These are phyloP conservation scores for Mythimna vitellina DNA, from an alignment of 2,888 invertebrate genomes.

Conservation along the genomic window DNA sequence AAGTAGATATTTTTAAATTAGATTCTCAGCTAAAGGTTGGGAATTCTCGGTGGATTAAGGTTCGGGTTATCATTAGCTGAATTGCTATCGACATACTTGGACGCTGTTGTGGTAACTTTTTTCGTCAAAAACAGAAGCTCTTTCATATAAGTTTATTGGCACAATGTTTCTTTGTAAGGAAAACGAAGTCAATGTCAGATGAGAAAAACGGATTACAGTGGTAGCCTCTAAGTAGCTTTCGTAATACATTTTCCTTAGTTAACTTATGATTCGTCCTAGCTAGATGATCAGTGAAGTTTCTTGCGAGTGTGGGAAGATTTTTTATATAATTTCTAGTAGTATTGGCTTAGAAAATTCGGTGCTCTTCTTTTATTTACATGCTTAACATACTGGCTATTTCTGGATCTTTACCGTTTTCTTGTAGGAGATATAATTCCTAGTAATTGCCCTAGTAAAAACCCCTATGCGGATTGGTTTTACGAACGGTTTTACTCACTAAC, in stretches of 20 bases:
- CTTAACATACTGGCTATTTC: neutral
- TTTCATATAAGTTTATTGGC: conserved; percentile 17
- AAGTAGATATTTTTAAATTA: conserved; percentile 57
- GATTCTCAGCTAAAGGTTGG: conserved; percentile 37
- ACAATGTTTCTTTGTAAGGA: conserved; percentile 16
- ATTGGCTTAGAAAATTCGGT: neutral
- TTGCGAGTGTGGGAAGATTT: neutral
- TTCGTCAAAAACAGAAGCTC: conserved; percentile 3
- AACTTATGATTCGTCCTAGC: conserved; percentile 11
- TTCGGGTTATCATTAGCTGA: conserved; percentile 32
- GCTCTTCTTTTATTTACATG: neutral
- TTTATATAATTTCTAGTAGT: neutral
- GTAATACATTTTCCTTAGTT: conserved; percentile 27
- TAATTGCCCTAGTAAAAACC: no score
- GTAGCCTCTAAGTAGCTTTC: conserved; percentile 9
- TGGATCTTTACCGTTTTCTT: neutral
- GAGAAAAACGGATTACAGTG: conserved; percentile 28
- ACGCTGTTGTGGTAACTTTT: conserved; percentile 7
- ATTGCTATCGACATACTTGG: conserved; percentile 7
- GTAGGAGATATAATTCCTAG: neutral
- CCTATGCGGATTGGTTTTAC: neutral
- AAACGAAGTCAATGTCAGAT: conserved; percentile 22
- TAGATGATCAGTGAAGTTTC: neutral
- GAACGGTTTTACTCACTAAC: neutral
- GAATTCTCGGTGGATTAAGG: conserved; percentile 25